phyloP scores from a whole-genome alignment of 2,888 invertebrate species.

The Drosophila parthenogenetica region DNA sequence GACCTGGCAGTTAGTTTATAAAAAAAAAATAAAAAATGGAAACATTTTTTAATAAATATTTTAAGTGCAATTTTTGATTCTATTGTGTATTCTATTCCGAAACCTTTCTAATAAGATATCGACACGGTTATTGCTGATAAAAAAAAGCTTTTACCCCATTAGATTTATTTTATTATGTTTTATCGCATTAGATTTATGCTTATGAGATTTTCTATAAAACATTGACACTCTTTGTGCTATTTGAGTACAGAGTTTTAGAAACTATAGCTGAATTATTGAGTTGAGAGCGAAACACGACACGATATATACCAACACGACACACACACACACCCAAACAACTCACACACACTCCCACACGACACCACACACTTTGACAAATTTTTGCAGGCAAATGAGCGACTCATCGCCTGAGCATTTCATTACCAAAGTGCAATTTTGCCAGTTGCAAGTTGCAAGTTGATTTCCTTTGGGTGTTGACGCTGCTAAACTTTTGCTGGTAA shows the following conservation, averaged over 20 bases:
- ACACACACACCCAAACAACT: background rate
- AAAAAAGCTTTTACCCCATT: no score
- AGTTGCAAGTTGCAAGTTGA: conserved; percentile 61
- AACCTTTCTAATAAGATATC: no score
- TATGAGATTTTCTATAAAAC: no score
- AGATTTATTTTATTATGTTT: no score
- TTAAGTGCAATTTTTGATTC: no score
- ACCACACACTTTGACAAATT: background rate
- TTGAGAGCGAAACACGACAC: conserved; percentile 25
- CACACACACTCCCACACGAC: background rate
- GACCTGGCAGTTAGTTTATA: background rate
- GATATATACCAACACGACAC: conserved; percentile 1
- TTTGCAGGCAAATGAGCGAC: conserved; percentile 45
- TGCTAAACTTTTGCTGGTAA: conserved; percentile 43
- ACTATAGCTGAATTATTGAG: conserved; percentile 57
- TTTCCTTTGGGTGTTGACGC: conserved; percentile 72
- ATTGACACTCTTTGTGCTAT: no score
- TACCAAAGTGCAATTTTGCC: conserved; percentile 56
- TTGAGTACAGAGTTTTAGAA: background rate
- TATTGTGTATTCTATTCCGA: no score
- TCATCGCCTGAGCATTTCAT: conserved; percentile 47
- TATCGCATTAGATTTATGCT: no score
- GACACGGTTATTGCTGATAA: no score
- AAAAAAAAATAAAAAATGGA: no score
- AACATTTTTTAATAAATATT: no score